Conservation (phyloP, 2,797 vertebrate genomes). For the Centroberyx gerrardi region DNA sequence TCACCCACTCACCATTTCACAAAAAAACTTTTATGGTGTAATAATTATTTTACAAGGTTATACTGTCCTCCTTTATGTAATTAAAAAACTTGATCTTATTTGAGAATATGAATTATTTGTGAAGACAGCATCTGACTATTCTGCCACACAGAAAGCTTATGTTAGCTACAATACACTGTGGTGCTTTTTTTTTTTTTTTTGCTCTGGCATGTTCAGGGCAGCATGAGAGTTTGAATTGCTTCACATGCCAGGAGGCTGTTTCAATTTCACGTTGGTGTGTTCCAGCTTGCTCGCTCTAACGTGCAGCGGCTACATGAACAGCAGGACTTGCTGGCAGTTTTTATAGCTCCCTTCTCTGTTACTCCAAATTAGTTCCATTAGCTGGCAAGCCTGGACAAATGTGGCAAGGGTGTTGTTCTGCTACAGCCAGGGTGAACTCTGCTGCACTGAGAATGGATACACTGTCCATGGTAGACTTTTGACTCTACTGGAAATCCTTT, state of each 20-base stretch:
- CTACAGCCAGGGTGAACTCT: slow-evolving; percentile 32
- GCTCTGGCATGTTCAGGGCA: slow-evolving; percentile 13
- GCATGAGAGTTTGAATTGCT: slow-evolving; percentile 33
- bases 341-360: slow-evolving; percentile 50
- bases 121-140: slow-evolving; percentile 3
- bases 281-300: slow-evolving; percentile 47
- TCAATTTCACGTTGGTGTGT: slow-evolving; percentile 66
- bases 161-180: slow-evolving; percentile 4
- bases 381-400: slow-evolving; percentile 65
- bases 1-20: background rate
- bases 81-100: background rate
- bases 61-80: slow-evolving; percentile 5
- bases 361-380: slow-evolving; percentile 62
- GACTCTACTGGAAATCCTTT: slow-evolving; percentile 23
- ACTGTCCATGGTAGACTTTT: slow-evolving; percentile 34
- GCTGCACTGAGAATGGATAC: slow-evolving; percentile 22
- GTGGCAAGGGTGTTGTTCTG: slow-evolving; percentile 57
- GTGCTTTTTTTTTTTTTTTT: slow-evolving; percentile 37
- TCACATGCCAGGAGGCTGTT: slow-evolving; percentile 61
- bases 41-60: slow-evolving; percentile 25
- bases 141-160: slow-evolving; percentile 15
- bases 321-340: slow-evolving; percentile 55
- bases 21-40: background rate
- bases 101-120: no score
- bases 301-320: slow-evolving; percentile 40